Evolutionary conservation across 2,797 vertebrate genomes (phyloP).

Genomic region (Pelochelys cantorii): DNA sequence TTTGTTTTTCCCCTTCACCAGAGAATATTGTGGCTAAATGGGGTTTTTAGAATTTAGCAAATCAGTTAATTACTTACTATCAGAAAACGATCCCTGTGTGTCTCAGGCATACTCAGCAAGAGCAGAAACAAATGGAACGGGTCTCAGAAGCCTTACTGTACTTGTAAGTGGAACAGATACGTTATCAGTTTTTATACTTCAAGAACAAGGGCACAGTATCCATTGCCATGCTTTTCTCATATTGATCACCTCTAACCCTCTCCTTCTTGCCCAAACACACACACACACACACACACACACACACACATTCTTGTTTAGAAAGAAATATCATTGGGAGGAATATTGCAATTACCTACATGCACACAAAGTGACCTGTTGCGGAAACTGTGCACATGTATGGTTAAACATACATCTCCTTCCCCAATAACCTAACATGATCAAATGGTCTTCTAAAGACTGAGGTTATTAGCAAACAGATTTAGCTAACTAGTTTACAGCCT

Average conservation of each 20-base stretch:
- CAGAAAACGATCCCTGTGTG: background rate
- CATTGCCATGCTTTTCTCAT: background rate
- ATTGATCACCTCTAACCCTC: background rate
- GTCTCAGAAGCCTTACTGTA: background rate
- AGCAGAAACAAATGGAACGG: background rate
- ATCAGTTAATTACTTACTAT: background rate
- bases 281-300: too few relatives aligned
- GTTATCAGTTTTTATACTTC: background rate
- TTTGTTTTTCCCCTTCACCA: background rate
- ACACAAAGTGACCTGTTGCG: background rate
- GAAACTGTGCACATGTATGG: background rate
- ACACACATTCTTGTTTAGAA: background rate
- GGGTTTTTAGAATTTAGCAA: background rate
- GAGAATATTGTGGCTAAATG: background rate
- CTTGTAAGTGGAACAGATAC: background rate
- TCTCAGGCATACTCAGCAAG: background rate
- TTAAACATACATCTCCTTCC: background rate
- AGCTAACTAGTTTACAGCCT: background rate
- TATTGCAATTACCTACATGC: background rate
- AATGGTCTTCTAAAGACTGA: background rate
- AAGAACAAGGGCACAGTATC: background rate
- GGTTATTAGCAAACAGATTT: background rate
- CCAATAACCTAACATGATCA: background rate
- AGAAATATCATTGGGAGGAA: background rate
- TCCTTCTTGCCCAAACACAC: background rate